Evolutionary conservation across 2,888 invertebrate genomes (phyloP).

Genomic region (Himalopsyche tibetana): DNA sequence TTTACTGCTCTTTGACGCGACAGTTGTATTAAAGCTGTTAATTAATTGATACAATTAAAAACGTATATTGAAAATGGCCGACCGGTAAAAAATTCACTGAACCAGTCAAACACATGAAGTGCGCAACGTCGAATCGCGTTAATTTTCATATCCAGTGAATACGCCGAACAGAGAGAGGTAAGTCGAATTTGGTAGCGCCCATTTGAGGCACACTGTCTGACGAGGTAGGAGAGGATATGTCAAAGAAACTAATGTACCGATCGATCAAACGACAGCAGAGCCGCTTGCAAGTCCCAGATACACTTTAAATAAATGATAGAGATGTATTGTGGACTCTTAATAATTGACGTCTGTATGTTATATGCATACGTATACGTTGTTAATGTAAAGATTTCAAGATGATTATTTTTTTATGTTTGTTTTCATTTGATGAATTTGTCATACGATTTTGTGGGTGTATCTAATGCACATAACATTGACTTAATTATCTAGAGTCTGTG

Average conservation of each 20-base stretch:
- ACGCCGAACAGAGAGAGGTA: slow-evolving; percentile 25
- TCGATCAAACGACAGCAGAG: slow-evolving; percentile 47
- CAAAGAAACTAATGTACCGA: slow-evolving; percentile 53
- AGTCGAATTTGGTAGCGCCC: slow-evolving; percentile 41
- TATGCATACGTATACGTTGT: not conserved
- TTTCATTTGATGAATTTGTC: too few relatives aligned
- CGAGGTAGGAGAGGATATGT: slow-evolving; percentile 53
- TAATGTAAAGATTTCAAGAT: not conserved
- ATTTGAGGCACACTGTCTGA: slow-evolving; percentile 41
- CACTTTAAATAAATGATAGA: slow-evolving; percentile 35
- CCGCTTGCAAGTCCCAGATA: slow-evolving; percentile 29
- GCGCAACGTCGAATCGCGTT: slow-evolving; percentile 25
- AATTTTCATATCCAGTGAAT: slow-evolving; percentile 36
- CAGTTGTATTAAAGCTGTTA: not conserved
- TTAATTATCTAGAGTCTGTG: too few relatives aligned
- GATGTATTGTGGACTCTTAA: slow-evolving; percentile 24
- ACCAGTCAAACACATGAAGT: slow-evolving; percentile 8
- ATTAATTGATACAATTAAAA: not conserved
- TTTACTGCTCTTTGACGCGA: too few relatives aligned
- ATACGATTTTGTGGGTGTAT: too few relatives aligned
- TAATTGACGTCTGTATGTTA: slow-evolving; percentile 1
- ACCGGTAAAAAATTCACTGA: not conserved
- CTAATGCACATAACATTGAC: too few relatives aligned
- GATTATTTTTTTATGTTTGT: too few relatives aligned
- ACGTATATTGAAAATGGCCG: slow-evolving; percentile 23